Percentiles rank a stretch among this genome's conserved stretches.
Evolutionary conservation across 2,113 vertebrate species (phyloP).

Genomic region (Ursus arctos): DNA sequence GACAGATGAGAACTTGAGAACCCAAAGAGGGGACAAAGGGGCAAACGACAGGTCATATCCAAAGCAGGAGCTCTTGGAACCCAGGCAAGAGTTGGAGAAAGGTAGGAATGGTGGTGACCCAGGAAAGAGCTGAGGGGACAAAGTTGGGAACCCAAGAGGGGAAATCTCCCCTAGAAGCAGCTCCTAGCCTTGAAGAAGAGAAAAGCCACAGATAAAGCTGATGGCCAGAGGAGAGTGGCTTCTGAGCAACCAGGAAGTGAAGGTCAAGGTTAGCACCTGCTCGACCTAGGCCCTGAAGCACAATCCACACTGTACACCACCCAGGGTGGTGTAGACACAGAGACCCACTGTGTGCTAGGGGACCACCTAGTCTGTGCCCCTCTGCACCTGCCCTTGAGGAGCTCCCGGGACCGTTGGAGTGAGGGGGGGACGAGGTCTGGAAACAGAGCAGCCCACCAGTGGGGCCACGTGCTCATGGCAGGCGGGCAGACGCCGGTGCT

Average conservation of each 20-base stretch:
- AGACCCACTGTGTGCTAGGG: no score
- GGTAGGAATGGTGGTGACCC: not conserved
- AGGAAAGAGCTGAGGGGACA: not conserved
- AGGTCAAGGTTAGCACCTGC: not conserved
- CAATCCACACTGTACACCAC: not conserved
- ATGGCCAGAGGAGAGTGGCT: not conserved
- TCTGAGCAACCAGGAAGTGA: not conserved
- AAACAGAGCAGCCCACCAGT: fast-evolving
- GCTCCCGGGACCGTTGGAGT: not conserved
- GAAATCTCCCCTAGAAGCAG: fast-evolving
- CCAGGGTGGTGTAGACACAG: fast-evolving
- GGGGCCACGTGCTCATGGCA: not conserved
- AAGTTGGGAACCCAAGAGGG: not conserved
- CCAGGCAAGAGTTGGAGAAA: not conserved
- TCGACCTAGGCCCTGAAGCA: not conserved
- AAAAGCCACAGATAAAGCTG: not conserved
- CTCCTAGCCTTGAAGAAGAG: not conserved
- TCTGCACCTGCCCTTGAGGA: not conserved
- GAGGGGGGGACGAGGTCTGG: not conserved
- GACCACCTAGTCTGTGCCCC: not conserved
- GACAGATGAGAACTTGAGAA: not conserved
- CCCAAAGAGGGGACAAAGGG: not conserved
- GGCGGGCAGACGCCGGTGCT: fast-evolving
- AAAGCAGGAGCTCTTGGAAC: not conserved
- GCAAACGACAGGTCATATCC: not conserved